A percentile compares a stretch with the other conserved stretches of the same genome.
Evolutionary conservation across 2,797 vertebrate species (phyloP).

Genomic region (Danio aesculapii): DNA sequence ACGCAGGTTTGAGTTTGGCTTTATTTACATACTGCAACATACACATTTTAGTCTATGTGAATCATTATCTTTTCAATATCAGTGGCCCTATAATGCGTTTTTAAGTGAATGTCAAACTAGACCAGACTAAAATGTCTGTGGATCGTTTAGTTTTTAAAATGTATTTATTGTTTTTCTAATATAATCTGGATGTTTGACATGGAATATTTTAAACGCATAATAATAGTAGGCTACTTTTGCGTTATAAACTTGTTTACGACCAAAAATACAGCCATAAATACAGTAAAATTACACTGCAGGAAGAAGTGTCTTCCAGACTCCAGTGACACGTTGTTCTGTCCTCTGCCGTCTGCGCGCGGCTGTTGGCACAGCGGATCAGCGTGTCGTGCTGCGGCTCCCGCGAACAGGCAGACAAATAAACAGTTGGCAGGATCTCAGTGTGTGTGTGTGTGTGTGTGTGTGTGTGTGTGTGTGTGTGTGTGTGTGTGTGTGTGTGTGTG

Average conservation of each 20-base stretch:
- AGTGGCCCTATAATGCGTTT: neutral
- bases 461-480: conserved; percentile 14
- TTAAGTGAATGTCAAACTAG: neutral
- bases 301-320: neutral
- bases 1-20: neutral
- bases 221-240: no score
- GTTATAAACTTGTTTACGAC: neutral
- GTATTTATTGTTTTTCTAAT: neutral
- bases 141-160: neutral
- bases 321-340: neutral
- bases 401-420: conserved; percentile 49
- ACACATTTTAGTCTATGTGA: no score
- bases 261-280: neutral
- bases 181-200: neutral
- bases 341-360: neutral
- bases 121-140: neutral
- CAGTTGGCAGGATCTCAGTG: conserved; percentile 43
- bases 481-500: neutral
- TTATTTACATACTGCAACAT: neutral
- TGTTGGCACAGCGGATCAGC: neutral
- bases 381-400: conserved; percentile 21
- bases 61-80: no score
- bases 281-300: neutral
- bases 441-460: conserved; percentile 29
- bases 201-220: neutral